Base-by-base conservation (phyloP, 2,888 invertebrate species). In the Rhyacophila evoluta region DNA sequence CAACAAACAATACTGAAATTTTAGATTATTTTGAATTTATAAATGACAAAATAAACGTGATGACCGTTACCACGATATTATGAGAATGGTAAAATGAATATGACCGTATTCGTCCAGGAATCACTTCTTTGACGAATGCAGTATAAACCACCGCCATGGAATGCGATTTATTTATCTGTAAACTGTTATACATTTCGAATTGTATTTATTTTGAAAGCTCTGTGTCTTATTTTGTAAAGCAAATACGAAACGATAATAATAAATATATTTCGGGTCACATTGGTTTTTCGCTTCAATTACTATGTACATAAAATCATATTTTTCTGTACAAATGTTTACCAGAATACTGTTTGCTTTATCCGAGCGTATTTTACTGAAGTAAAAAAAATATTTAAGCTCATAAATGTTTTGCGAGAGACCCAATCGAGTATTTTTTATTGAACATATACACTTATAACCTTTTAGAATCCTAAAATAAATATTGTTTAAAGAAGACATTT, bases 251-350 rank as follows among this genome's bases (percentile, higher is more conserved):
- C 6, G 29, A 33, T 33, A 33, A 55, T 55, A 10, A 19, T 55
- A 55, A 15, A 55, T 55, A 33, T 55, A 55, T 55, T 55, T 55
- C 25, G 55, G 55, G 55, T 25, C 25, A 55, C 55, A 19, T 19
- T 55, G 55, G 3, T 55, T 25, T 3, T 55, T 55, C 55, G 55
- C 55, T 55, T 25, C 19, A 55, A 55, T 55, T 55, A 55, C 55
- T 55, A 55, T 55, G 55, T 55, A 55, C 55, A 55, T 55, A 55
- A 55, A 55, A 55, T 55, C 55, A 55, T 55, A 55, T 55, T 55
- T 55, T 55, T 55, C 55, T 55, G 19, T 19, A 25, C 55, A 55
- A 55, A 55, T 19, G 19, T 55, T 55, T 55, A 55, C 19, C 12
- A 19, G 10, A 19, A 55, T 8, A 55, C 55, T 55, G 55, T 55